Evolutionary conservation across 2,888 invertebrate genomes (phyloP), one percentile per base, ranked within the genome.

Genomic region (Melinaea menophilus): DNA sequence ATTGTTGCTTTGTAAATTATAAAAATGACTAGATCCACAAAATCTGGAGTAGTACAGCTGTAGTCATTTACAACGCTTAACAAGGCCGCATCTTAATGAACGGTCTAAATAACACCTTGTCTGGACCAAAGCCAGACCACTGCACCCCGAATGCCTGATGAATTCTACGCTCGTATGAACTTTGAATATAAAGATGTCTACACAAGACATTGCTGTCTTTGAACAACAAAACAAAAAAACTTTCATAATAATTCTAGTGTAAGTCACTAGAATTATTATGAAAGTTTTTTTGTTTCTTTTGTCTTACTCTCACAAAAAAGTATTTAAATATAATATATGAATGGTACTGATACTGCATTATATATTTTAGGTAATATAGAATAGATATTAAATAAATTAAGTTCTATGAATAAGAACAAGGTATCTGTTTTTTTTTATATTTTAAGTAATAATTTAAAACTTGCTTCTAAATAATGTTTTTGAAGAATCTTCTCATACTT

Each of bases 41-140:
- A 51, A 51, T 51, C 22, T 51, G 31, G 22, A 9, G 9, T 63
- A 59, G 63, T 61, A 61, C 61, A 59, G 59, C 63, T 62, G 61
- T 59, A 65, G 62, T 62, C 63, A 65, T 68, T 68, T 68, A 66
- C 68, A 68, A 66, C 56, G 68, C 66, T 66, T 66, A 66, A 65
- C 68, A 68, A 63, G 68, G 63, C 61, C 66, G 64, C 65, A 68
- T 68, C 65, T 68, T 68, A 68, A 68, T 68, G 65, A 66, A 68
- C 61, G 66, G 63, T 65, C 67, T 59, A 61, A 68, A 68, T 68
- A 68, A 63, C 67, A 68, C 67, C 67, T 68, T 63, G 54, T 58
- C 67, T 68, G 67, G 67, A 68, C 67, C 55, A 22, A 55, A 61
- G 67, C 67, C 67, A 68, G 65, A 48, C 59, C 47, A 58, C 58